Conservation (phyloP, 2,888 invertebrate genomes). For the Sepiola atlantica region DNA sequence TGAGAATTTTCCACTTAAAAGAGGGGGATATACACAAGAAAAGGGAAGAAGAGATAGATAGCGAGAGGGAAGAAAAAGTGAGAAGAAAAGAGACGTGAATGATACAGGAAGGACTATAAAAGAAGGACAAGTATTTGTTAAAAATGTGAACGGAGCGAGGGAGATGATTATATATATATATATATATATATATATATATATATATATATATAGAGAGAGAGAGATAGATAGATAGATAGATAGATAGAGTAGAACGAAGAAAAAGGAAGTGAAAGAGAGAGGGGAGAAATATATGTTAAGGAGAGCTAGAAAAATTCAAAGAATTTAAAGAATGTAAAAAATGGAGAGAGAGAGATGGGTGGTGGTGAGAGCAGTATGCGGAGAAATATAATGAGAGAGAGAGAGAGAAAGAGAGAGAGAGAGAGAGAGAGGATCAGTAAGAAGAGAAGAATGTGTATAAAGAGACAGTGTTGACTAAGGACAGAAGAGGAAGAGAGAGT, state of each 20-base stretch:
- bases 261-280: background rate
- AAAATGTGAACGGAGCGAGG: no score
- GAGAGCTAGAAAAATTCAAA: background rate
- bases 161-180: no score
- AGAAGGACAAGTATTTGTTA: no score
- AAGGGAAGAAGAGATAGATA: background rate
- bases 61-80: background rate
- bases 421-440: background rate
- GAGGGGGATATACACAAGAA: background rate
- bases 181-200: no score
- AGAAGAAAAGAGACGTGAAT: background rate
- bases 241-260: background rate
- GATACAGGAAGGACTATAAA: background rate
- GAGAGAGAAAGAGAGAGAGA: background rate
- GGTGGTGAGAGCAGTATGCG: no score
- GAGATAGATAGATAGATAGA: background rate
- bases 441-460: no score
- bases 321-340: background rate
- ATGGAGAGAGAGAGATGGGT: no score
- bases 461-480: no score
- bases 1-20: background rate
- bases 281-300: background rate
- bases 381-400: background rate
- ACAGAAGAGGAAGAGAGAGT: no score
- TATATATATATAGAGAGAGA: no score